phyloP scores from a whole-genome alignment of 2,113 vertebrate species.

The Gymnocephalus cernua region DNA sequence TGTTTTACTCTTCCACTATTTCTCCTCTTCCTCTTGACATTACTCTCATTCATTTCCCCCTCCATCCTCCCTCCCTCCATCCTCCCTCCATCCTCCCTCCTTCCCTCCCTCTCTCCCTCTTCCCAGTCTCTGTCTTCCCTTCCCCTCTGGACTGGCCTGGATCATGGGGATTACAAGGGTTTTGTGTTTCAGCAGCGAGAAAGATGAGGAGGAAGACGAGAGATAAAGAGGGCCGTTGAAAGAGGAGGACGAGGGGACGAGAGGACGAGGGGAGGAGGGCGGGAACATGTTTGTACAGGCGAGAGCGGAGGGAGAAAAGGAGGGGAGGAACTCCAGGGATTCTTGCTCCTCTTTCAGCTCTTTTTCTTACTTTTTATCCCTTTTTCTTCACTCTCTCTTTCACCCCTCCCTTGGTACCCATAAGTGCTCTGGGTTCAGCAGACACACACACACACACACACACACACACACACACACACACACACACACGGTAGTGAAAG shows the following conservation, averaged over 20 bases:
- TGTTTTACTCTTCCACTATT: not conserved
- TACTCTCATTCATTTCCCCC: not conserved
- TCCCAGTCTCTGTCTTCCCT: not conserved
- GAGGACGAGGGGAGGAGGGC: not conserved
- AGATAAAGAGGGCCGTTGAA: conserved; percentile 67
- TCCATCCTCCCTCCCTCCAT: not conserved
- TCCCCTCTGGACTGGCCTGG: conserved; percentile 62
- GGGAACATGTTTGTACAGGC: conserved; percentile 49
- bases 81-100: no score
- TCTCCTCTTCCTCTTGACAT: conserved; percentile 19
- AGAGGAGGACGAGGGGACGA: not conserved
- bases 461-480: conserved; percentile 24
- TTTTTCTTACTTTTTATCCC: conserved; percentile 55
- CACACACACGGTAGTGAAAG: conserved; percentile 12
- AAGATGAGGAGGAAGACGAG: conserved; percentile 69
- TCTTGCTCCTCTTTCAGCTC: conserved; percentile 65
- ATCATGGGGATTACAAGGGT: conserved; percentile 75
- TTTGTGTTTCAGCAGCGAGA: conserved; percentile 76
- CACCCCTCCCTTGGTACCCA: conserved; percentile 14
- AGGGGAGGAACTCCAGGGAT: conserved; percentile 54
- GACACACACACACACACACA: conserved; percentile 40
- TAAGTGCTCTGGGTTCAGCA: conserved; percentile 24
- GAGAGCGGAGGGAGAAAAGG: conserved; percentile 1
- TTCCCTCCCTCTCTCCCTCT: not conserved
- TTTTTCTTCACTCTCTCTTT: conserved; percentile 25